These are phyloP conservation scores for Spisula solida DNA, from an alignment of 2,888 invertebrate species.

Conservation along the genomic window DNA sequence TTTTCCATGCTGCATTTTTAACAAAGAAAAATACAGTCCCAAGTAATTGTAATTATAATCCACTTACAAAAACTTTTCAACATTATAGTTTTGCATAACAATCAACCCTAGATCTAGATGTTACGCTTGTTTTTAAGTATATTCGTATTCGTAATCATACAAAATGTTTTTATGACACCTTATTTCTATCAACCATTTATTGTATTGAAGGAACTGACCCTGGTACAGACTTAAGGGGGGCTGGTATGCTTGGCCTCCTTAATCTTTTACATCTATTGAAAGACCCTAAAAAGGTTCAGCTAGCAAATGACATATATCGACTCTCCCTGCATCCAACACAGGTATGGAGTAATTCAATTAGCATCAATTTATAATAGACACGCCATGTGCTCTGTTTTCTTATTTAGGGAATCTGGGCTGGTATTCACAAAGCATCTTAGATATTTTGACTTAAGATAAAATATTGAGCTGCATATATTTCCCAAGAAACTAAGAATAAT, in stretches of 20 bases:
- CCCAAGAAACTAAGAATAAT: no score
- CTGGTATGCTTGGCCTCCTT: conserved; percentile 88
- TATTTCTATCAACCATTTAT: neutral
- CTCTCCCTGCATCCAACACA: conserved; percentile 88
- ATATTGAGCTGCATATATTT: no score
- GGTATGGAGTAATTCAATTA: conserved; percentile 75
- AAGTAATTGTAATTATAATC: neutral
- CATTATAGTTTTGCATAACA: neutral
- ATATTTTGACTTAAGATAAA: no score
- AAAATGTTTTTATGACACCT: no score
- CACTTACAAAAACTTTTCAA: neutral
- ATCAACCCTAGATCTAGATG: no score
- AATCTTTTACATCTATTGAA: conserved; percentile 88
- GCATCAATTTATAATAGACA: no score
- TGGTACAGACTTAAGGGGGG: conserved; percentile 89
- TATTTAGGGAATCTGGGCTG: no score
- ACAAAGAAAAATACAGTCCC: neutral
- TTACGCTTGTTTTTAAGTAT: no score
- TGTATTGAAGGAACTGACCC: conserved; percentile 88
- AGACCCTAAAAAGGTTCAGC: conserved; percentile 81
- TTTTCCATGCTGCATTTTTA: no score
- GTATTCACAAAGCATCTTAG: no score
- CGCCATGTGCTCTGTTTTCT: no score
- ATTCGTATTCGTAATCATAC: no score
- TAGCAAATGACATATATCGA: conserved; percentile 88